Evolutionary conservation across 1,140 invertebrate genomes (phyloP).

Genomic region (Phymastichus coffea): DNA sequence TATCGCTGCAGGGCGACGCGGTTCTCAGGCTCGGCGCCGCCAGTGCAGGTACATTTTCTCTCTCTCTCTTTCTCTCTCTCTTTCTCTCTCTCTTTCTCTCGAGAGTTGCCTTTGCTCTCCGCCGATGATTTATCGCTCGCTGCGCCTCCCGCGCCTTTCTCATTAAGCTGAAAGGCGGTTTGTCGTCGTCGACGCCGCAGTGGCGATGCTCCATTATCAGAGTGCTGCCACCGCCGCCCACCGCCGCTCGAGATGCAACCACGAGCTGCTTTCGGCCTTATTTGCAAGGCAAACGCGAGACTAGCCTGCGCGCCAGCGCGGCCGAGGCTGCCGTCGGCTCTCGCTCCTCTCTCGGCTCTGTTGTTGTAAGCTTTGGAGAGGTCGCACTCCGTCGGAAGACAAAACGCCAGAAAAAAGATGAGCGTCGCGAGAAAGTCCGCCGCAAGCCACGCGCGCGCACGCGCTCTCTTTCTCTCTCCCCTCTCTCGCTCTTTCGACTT

Average conservation of each 20-base stretch:
- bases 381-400: too few species aligned
- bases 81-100: not conserved
- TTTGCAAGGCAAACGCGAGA: too few species aligned
- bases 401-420: too few species aligned
- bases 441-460: conserved; percentile 16
- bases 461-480: not conserved
- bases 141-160: conserved; percentile 18
- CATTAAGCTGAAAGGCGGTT: conserved; percentile 19
- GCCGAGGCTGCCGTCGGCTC: too few species aligned
- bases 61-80: not conserved
- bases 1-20: conserved; percentile 55
- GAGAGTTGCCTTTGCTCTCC: not conserved
- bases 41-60: conserved; percentile 45
- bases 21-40: conserved; percentile 53
- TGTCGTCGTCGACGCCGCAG: too few species aligned
- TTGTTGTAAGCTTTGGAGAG: too few species aligned
- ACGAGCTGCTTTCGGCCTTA: too few species aligned
- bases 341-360: too few species aligned
- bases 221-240: too few species aligned
- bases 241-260: too few species aligned
- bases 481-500: not conserved
- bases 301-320: conserved; percentile 13
- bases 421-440: not conserved
- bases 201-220: too few species aligned
- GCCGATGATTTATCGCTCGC: conserved; percentile 3